A percentile compares a stretch with the other conserved stretches of the same genome.
Conservation (phyloP, 2,113 vertebrate genomes). For the Sakesphorus luctuosus region DNA sequence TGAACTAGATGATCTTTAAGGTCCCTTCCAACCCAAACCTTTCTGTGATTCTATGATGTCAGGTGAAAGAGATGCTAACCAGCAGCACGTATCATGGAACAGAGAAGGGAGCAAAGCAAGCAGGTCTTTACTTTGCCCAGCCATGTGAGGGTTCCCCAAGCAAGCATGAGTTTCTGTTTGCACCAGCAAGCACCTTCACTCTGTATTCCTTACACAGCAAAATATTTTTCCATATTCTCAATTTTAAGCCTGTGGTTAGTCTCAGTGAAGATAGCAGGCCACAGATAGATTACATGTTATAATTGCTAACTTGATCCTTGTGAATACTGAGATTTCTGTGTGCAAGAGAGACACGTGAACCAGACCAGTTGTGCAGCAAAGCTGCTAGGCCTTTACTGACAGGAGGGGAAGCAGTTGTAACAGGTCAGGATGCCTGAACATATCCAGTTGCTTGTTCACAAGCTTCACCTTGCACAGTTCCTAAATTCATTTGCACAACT, state of each 20-base stretch:
- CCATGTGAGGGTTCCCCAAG: rapidly evolving
- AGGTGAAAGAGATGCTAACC: neutral
- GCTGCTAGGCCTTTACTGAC: neutral
- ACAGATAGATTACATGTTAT: neutral
- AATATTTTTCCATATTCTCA: neutral
- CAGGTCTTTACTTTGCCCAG: neutral
- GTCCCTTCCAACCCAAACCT: neutral
- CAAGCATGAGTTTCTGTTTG: neutral
- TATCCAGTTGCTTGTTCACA: neutral
- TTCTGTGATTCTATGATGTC: neutral
- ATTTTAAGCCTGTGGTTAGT: neutral
- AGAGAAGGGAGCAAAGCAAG: neutral
- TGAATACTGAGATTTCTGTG: rapidly evolving
- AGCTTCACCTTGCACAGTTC: neutral
- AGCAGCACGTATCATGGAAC: rapidly evolving
- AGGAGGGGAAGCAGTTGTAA: neutral
- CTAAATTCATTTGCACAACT: neutral
- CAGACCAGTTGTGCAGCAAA: neutral
- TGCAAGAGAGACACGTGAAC: neutral
- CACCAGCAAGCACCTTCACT: neutral
- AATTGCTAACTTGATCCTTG: neutral
- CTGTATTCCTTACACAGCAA: neutral
- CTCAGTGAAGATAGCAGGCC: neutral
- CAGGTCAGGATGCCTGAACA: neutral
- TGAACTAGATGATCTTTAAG: neutral